Percentiles rank a stretch among this genome's conserved stretches.
These are phyloP conservation scores for Puntigrus tetrazona DNA, from an alignment of 2,113 vertebrate genomes.

Conservation along the genomic window DNA sequence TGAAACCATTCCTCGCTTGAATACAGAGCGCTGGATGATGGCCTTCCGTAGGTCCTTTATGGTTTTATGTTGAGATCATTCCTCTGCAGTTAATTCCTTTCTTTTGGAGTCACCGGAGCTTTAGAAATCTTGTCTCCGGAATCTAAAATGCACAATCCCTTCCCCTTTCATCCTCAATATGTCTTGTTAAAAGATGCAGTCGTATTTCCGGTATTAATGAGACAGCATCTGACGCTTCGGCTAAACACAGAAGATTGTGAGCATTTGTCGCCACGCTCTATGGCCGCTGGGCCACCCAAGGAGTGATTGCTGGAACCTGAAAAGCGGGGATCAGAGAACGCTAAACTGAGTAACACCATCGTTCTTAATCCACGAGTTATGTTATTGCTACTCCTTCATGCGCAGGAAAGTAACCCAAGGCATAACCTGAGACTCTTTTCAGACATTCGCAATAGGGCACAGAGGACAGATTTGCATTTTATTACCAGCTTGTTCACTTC, in stretches of 20 bases:
- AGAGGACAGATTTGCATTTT: constrained; percentile 26
- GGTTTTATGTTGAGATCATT: constrained; percentile 4
- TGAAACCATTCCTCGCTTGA: background rate
- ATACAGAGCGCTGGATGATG: constrained; percentile 28
- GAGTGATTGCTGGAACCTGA: background rate
- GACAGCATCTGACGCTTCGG: background rate
- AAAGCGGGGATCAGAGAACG: background rate
- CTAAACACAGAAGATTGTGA: background rate
- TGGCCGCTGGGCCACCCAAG: background rate
- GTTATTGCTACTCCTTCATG: background rate
- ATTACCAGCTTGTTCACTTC: background rate
- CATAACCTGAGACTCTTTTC: background rate
- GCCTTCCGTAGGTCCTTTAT: constrained; percentile 5
- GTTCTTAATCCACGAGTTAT: background rate
- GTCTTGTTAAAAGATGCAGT: constrained; percentile 1
- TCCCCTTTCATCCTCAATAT: constrained; percentile 16
- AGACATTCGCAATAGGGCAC: constrained; percentile 1
- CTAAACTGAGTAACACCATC: background rate
- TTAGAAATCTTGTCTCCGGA: background rate
- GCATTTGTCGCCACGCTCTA: constrained; percentile 1
- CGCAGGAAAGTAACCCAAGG: background rate
- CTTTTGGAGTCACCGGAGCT: constrained; percentile 19
- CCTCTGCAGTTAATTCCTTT: constrained; percentile 18
- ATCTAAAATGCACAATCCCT: constrained; percentile 13
- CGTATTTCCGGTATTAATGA: background rate